These are phyloP conservation scores for Agrenia bidenticulata DNA, from an alignment of 2,888 invertebrate species.

Conservation along the genomic window DNA sequence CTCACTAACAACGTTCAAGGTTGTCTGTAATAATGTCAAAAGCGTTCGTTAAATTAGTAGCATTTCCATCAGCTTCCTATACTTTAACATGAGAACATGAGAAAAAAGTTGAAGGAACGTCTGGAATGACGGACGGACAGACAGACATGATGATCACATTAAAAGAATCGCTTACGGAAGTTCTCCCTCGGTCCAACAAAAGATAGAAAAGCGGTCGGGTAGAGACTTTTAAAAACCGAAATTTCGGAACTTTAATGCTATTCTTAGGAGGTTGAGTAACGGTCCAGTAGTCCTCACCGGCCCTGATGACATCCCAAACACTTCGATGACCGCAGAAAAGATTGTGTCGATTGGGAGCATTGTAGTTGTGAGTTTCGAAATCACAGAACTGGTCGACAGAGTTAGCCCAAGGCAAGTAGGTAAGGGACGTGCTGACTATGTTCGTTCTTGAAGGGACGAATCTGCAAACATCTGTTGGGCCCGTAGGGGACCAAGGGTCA, in stretches of 20 bases:
- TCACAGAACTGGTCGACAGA: slow-evolving; percentile 61
- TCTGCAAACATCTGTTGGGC: slow-evolving; percentile 33
- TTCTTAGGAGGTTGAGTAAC: slow-evolving; percentile 18
- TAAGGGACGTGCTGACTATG: slow-evolving; percentile 34
- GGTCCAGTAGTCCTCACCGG: slow-evolving; percentile 31
- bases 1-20: slow-evolving; percentile 22
- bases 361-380: slow-evolving; percentile 63
- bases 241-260: not conserved
- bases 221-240: slow-evolving; percentile 25
- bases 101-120: no score
- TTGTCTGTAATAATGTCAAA: slow-evolving; percentile 26
- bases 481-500: slow-evolving; percentile 10
- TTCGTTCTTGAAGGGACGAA: slow-evolving; percentile 28
- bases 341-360: slow-evolving; percentile 68
- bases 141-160: not conserved
- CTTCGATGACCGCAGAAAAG: slow-evolving; percentile 36
- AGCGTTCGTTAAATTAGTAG: slow-evolving; percentile 7
- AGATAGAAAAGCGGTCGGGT: slow-evolving; percentile 32
- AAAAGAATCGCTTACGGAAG: slow-evolving; percentile 28
- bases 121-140: no score
- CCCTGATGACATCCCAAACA: slow-evolving; percentile 44
- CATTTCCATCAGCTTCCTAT: not conserved
- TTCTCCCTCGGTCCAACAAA: slow-evolving; percentile 34
- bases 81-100: no score
- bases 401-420: slow-evolving; percentile 47